Conservation (phyloP, 92 coral and sea anemone genomes). For the Virgularia gustaviana region DNA sequence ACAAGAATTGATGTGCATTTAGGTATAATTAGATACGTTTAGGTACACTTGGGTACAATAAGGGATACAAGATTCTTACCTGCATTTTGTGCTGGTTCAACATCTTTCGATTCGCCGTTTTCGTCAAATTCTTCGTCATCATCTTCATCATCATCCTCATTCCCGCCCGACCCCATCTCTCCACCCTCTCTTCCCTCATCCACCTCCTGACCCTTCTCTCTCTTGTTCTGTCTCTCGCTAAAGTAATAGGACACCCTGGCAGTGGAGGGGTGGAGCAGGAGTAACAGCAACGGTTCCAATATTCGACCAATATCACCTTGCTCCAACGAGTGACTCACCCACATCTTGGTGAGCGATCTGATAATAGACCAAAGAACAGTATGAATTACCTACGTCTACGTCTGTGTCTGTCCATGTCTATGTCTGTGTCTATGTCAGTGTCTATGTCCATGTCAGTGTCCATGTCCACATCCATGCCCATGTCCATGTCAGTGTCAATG, state of each 20-base stretch:
- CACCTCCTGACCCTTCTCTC: background rate
- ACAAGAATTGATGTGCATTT: too few species aligned
- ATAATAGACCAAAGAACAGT: background rate
- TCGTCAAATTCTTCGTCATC: too few species aligned
- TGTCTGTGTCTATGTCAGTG: too few species aligned
- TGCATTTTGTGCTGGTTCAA: too few species aligned
- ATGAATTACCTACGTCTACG: background rate
- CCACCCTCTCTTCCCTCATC: slow-evolving; percentile 37
- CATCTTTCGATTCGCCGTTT: too few species aligned
- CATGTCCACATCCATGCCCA: too few species aligned
- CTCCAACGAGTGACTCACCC: slow-evolving; percentile 96
- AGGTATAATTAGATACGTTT: too few species aligned
- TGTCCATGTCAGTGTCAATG: too few species aligned
- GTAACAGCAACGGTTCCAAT: slow-evolving; percentile 73
- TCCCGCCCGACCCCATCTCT: slow-evolving; percentile 45
- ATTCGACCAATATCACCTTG: slow-evolving; percentile 99
- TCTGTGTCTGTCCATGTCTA: too few species aligned
- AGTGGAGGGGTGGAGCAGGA: slow-evolving; percentile 88
- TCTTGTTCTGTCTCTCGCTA: slow-evolving; percentile 35
- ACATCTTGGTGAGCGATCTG: slow-evolving; percentile 81
- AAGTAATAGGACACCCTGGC: slow-evolving; percentile 78
- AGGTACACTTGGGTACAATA: too few species aligned
- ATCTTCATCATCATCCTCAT: background rate
- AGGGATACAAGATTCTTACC: too few species aligned
- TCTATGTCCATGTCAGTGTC: too few species aligned